Percentiles rank a stretch among this genome's conserved stretches.
These are phyloP conservation scores for Drosophila vallismaia DNA, from an alignment of 2,888 invertebrate species.

Conservation along the genomic window DNA sequence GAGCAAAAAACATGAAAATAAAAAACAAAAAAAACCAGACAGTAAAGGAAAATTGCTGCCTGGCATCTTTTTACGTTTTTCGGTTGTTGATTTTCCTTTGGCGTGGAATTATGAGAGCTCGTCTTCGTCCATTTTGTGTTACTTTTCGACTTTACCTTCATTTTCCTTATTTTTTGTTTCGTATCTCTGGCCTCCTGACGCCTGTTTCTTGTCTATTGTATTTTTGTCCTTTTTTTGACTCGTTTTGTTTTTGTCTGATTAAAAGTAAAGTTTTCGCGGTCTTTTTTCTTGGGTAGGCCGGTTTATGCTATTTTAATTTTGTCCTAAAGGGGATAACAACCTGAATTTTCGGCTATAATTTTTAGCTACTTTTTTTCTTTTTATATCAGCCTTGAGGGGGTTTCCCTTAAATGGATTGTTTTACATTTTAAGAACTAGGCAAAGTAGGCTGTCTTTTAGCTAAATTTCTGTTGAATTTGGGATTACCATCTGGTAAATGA, in stretches of 20 bases:
- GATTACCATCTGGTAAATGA: background rate
- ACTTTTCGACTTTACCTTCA: conserved; percentile 19
- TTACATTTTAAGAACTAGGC: background rate
- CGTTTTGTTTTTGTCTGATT: conserved; percentile 56
- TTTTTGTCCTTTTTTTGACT: conserved; percentile 18
- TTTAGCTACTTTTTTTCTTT: background rate
- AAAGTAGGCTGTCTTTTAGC: background rate
- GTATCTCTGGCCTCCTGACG: conserved; percentile 30
- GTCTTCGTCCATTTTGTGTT: conserved; percentile 37
- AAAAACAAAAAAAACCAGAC: conserved; percentile 31
- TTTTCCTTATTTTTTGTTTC: conserved; percentile 19
- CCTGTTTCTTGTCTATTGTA: conserved; percentile 28
- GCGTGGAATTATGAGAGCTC: conserved; percentile 60
- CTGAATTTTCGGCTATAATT: conserved; percentile 2
- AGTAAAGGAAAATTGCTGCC: conserved; percentile 58
- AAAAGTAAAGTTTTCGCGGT: conserved; percentile 51
- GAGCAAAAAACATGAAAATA: conserved; percentile 30
- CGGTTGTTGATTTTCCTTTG: conserved; percentile 62
- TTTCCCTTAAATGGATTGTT: background rate
- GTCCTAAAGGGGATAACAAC: background rate
- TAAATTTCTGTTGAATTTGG: background rate
- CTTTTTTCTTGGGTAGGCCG: conserved; percentile 10
- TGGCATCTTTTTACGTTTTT: conserved; percentile 67
- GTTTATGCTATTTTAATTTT: conserved; percentile 37
- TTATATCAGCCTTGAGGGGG: conserved; percentile 9